phyloP scores from a whole-genome alignment of 2,113 vertebrate genomes.

The Pangasianodon hypophthalmus region DNA sequence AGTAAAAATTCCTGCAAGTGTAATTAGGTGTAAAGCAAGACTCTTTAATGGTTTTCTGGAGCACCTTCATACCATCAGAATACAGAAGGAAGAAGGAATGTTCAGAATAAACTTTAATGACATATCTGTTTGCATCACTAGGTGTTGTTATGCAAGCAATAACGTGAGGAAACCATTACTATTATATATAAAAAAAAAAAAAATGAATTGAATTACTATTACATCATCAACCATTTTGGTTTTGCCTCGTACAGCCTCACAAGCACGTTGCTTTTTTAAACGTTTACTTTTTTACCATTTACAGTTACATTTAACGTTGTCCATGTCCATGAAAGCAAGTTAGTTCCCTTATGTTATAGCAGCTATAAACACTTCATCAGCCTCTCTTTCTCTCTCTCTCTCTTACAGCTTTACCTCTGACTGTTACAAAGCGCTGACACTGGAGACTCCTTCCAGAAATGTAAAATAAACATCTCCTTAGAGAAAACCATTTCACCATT shows the following conservation, averaged over 20 bases:
- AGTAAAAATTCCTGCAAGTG: no score
- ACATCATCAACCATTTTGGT: not conserved
- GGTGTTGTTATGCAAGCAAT: no score
- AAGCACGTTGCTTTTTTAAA: not conserved
- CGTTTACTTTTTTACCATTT: not conserved
- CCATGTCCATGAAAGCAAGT: not conserved
- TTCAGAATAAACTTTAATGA: no score
- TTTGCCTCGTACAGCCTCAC: not conserved
- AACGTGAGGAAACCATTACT: no score
- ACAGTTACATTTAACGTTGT: not conserved
- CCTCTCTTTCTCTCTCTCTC: not conserved
- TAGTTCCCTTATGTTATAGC: not conserved
- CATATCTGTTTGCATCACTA: no score
- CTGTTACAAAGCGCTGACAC: not conserved
- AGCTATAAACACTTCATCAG: no score
- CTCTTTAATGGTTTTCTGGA: no score
- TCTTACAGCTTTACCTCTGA: not conserved
- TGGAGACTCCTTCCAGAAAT: not conserved
- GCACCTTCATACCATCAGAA: no score
- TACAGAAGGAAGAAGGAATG: no score
- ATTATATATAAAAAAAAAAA: no score
- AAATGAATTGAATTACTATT: no score
- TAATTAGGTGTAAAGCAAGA: no score
- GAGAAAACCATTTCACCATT: not conserved
- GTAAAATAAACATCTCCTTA: not conserved